Evolutionary conservation across 2,888 invertebrate genomes (phyloP), one percentile per base, ranked within the genome.

Genomic region (Pinctada fucata): DNA sequence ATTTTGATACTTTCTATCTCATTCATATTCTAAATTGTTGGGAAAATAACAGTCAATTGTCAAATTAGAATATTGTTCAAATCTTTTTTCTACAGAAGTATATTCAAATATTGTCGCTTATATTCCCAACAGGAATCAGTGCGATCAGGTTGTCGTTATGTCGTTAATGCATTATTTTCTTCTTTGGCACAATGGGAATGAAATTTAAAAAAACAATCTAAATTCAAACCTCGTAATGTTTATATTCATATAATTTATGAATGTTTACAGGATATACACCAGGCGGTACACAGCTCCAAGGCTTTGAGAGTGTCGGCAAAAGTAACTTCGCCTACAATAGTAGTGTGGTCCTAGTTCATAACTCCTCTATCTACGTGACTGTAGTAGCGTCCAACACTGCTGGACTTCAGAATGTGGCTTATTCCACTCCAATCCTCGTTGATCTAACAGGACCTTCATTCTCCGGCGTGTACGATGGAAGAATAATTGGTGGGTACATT

Each of bases 341-440:
- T 13, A 79, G 82, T 3, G 74, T 86, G 47, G 76, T 72, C 13
- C 82, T 87, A 10, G 79, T 80, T 4, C 86, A 87, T 74, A 82
- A 83, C 66, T 80, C 84, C 16, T 72, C 75, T 13, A 79, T 88
- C 10, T 83, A 82, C 71, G 75, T 88, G 49, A 86, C 87, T 8
- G 86, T 88, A 45, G 78, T 86, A 52, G 87, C 87, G 6, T 83
- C 84, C 2, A 88, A 87, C 78, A 81, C 81, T 1, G 87, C 88
- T 5, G 86, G 85, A 3, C 71, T 87, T 16, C 80, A 80, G 50
- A 79, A 83, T 48, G 78, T 84, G 8, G 78, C 84, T 47, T 80
- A 84, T 48, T 86, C 86, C 0, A 72, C 79, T 13, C 83, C 82
- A 0, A 78, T 88, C 4, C 50, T 79, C 8, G 82, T 87, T 10